Conservation (phyloP, 2,888 invertebrate species). For the Netelia virgata region DNA sequence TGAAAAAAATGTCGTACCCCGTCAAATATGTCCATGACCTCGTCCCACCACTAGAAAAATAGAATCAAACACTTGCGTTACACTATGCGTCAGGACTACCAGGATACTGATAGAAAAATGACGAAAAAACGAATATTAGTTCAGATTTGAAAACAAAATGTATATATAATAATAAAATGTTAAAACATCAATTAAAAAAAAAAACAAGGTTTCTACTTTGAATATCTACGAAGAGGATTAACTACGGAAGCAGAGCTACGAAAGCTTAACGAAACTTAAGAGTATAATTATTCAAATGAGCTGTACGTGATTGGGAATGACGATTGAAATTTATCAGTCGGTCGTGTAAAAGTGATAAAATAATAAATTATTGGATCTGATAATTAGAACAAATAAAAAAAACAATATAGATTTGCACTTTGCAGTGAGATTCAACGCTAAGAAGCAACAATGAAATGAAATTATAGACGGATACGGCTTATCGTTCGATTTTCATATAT, state of each 20-base stretch:
- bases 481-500: slow-evolving; percentile 31
- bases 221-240: slow-evolving; percentile 69
- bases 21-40: slow-evolving; percentile 98
- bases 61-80: slow-evolving; percentile 86
- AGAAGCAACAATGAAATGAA: slow-evolving; percentile 59
- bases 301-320: slow-evolving; percentile 22
- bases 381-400: slow-evolving; percentile 5
- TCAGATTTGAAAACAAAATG: slow-evolving; percentile 48
- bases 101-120: slow-evolving; percentile 63
- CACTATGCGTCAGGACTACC: slow-evolving; percentile 76
- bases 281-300: slow-evolving; percentile 39
- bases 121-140: slow-evolving; percentile 62
- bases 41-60: slow-evolving; percentile 97
- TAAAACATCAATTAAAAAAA: neutral
- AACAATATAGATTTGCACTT: slow-evolving; percentile 33
- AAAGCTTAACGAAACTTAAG: slow-evolving; percentile 68
- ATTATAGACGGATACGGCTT: slow-evolving; percentile 34
- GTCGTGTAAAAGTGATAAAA: slow-evolving; percentile 11
- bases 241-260: slow-evolving; percentile 78
- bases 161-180: neutral
- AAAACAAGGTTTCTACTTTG: slow-evolving; percentile 31
- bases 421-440: slow-evolving; percentile 50
- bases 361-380: neutral
- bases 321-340: slow-evolving; percentile 4
- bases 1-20: slow-evolving; percentile 91